Conservation (phyloP, 2,797 vertebrate genomes). For the Galagoides demidoff region DNA sequence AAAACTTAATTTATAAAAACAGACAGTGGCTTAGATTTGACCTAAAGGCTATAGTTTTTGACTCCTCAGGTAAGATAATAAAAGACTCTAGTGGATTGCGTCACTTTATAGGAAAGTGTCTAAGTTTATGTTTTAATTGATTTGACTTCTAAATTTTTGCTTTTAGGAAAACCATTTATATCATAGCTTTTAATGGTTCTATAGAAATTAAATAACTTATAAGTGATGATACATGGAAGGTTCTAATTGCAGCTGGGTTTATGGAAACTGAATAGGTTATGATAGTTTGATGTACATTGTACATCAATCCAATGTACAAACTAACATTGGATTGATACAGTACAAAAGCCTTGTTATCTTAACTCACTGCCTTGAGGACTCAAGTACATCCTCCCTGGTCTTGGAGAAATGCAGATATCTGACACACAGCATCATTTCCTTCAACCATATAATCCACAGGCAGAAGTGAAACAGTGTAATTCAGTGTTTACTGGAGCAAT, state of each 20-base stretch:
- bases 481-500: neutral
- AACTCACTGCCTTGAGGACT: neutral
- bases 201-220: slow-evolving; percentile 26
- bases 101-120: slow-evolving; percentile 57
- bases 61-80: slow-evolving; percentile 37
- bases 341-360: slow-evolving; percentile 19
- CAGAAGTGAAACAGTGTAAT: neutral
- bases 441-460: neutral
- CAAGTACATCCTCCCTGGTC: neutral
- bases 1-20: slow-evolving; percentile 53
- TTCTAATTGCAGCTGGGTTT: slow-evolving; percentile 29
- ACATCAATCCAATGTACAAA: too few species aligned
- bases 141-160: slow-evolving; percentile 52
- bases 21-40: neutral
- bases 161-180: neutral
- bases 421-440: neutral
- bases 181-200: neutral
- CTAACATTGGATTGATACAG: too few species aligned
- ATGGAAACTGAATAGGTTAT: neutral
- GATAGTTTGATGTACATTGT: neutral
- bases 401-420: neutral
- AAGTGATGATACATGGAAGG: neutral
- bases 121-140: slow-evolving; percentile 44
- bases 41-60: neutral
- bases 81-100: neutral